Base-by-base conservation (phyloP, 2,797 vertebrate genomes). In the Notolepis coatsorum region DNA sequence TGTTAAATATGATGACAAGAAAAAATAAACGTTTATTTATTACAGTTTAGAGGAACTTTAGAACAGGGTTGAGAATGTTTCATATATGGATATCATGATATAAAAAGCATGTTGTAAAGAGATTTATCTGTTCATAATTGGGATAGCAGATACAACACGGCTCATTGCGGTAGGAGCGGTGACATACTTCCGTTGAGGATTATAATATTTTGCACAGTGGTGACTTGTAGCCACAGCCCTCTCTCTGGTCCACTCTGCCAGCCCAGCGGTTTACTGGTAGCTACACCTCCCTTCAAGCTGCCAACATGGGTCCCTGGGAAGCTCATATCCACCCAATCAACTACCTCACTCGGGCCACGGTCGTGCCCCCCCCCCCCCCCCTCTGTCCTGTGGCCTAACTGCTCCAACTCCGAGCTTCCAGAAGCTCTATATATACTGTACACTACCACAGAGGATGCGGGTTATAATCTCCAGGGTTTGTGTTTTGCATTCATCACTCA, bases 81-180 rank as follows among this genome's bases (percentile, higher is more conserved):
- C 53, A 47, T 76, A 53, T 79, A 57, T 69, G 78, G 81, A 84
- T 65, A 50, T 17, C 76, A 76, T 65, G 66, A 86, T 61, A 17
- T 71, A 77, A 68, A 56, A 71, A 76, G 91, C 91, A 93, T 94
- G 92, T 90, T 92, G 88, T 89, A 86, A 88, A 85, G 87, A 91
- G 80, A 89, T 86, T 80, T 73, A 70, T 87, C 73, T 80, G 81
- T 84, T 83, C 4, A 64, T 80, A 79, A 53, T 47, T 73, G 77
- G 66, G 71, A 69, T 51, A 56, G 67, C 78, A 75, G 75, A 80
- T 76, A 64, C 63, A 57, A 75, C 74, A 72, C 77, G 75, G 65
- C 79, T 80, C 71, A 72, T 74, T 80, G 60, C 68, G 33, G 64
- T 69, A 41, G 70, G 77, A 85, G 76, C 81, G 73, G 80, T 80